Percentiles rank a stretch among this genome's conserved stretches.
These are phyloP conservation scores for Buceros bicornis DNA, from an alignment of 2,797 vertebrate genomes.

Conservation along the genomic window DNA sequence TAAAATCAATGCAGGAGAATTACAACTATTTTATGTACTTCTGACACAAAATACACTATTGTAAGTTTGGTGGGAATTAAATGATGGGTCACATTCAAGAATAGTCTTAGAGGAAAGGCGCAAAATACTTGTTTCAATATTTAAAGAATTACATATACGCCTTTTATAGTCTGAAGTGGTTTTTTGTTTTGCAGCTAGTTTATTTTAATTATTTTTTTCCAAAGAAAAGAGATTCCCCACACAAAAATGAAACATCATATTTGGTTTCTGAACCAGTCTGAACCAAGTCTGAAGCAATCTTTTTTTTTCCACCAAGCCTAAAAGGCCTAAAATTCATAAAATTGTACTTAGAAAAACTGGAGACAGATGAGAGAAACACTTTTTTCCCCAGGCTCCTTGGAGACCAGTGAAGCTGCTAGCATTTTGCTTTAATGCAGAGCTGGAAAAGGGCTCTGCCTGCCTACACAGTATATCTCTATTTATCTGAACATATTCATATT, in stretches of 20 bases:
- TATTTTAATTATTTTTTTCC: not conserved
- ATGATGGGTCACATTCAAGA: not conserved
- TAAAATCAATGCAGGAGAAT: not conserved
- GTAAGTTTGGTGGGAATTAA: not conserved
- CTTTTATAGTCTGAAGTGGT: not conserved
- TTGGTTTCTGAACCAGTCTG: not conserved
- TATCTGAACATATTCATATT: not conserved
- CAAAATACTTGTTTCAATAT: not conserved
- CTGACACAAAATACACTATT: not conserved
- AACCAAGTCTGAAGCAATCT: not conserved
- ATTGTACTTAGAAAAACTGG: not conserved
- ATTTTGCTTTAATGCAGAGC: conserved; percentile 43
- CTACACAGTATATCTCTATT: not conserved
- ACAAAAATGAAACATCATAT: not conserved
- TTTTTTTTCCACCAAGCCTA: not conserved
- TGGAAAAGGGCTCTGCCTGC: conserved; percentile 1
- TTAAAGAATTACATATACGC: not conserved
- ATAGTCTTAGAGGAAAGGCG: not conserved
- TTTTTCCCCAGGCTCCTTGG: conserved; percentile 20
- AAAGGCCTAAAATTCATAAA: not conserved
- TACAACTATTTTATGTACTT: not conserved
- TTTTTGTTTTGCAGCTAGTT: not conserved
- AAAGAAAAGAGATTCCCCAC: not conserved
- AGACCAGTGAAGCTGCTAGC: conserved; percentile 35
- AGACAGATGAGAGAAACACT: conserved; percentile 23